These are phyloP conservation scores for Orycteropus afer DNA, from an alignment of 2,113 vertebrate species.

Conservation along the genomic window DNA sequence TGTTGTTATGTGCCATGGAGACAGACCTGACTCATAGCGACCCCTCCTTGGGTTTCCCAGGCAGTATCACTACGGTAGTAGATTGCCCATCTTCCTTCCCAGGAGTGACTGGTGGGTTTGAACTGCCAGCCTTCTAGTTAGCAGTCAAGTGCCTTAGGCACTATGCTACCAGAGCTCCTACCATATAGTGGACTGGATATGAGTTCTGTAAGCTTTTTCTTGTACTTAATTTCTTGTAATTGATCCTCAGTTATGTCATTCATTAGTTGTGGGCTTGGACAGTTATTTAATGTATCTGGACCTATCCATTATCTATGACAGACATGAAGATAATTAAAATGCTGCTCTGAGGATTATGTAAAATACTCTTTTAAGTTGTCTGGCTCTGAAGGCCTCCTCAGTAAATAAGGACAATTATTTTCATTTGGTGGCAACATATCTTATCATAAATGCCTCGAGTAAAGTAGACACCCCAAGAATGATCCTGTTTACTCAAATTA, in stretches of 20 bases:
- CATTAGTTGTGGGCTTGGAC: background rate
- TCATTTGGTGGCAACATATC: background rate
- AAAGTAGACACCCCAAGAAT: background rate
- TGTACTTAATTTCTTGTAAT: background rate
- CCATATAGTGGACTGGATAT: background rate
- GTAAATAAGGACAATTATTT: background rate
- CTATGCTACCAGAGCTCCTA: too few relatives aligned
- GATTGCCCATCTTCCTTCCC: too few relatives aligned
- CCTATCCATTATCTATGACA: background rate
- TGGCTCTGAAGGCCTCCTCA: background rate
- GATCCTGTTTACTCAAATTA: background rate
- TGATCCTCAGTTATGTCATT: background rate
- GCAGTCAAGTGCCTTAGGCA: too few relatives aligned
- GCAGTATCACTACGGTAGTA: too few relatives aligned
- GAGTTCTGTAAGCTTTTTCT: background rate
- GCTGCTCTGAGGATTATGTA: background rate
- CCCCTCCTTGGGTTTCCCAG: too few relatives aligned
- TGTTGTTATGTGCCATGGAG: too few relatives aligned
- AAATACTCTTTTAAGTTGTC: background rate
- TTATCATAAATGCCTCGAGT: background rate
- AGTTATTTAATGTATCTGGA: background rate
- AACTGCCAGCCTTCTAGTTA: too few relatives aligned
- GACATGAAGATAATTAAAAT: background rate
- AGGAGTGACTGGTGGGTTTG: too few relatives aligned
- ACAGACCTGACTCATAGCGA: too few relatives aligned